These are phyloP conservation scores for Keiferia lycopersicella DNA, from an alignment of 2,888 invertebrate genomes.

Conservation along the genomic window DNA sequence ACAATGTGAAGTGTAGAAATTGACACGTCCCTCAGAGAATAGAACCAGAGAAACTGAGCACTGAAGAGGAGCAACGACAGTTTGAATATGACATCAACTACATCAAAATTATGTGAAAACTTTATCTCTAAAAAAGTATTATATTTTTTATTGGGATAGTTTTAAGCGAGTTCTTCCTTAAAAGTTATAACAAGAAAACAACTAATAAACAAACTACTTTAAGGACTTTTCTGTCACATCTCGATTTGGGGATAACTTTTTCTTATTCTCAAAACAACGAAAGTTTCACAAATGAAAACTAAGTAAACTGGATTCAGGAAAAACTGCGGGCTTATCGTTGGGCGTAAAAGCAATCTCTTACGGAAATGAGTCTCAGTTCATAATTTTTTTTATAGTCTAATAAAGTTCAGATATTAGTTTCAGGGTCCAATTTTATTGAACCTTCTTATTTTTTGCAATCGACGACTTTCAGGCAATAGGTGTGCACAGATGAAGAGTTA, in stretches of 20 bases:
- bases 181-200: slow-evolving; percentile 8
- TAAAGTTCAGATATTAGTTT: not conserved
- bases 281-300: not conserved
- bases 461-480: no score
- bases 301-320: not conserved
- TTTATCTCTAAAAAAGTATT: no score
- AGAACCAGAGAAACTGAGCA: no score
- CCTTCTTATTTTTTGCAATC: not conserved
- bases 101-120: no score
- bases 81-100: no score
- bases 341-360: not conserved
- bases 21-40: no score
- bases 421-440: not conserved
- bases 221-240: slow-evolving; percentile 4
- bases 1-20: no score
- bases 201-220: slow-evolving; percentile 1
- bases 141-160: no score
- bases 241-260: not conserved
- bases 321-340: not conserved
- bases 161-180: not conserved
- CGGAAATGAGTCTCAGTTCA: not conserved
- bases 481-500: no score
- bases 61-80: no score
- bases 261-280: not conserved
- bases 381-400: not conserved